Evolutionary conservation across 2,113 vertebrate species (phyloP).

Genomic region (Redunca redunca): DNA sequence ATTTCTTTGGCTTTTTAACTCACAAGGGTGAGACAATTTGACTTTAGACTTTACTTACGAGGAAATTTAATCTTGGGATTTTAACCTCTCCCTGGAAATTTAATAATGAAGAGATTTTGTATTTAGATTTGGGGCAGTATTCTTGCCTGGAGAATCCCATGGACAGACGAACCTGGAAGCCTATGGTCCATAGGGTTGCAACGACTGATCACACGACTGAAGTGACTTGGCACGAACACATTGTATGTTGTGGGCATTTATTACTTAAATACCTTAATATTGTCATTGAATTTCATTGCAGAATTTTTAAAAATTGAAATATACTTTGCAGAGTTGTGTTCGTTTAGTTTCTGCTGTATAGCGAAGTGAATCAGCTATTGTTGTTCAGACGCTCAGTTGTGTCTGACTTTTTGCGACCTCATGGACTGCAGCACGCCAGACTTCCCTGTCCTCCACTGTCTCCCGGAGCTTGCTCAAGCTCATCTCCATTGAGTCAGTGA

Average conservation of each 20-base stretch:
- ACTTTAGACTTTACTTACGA: neutral
- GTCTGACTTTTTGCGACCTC: neutral
- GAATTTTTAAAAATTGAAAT: neutral
- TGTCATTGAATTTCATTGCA: neutral
- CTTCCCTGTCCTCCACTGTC: neutral
- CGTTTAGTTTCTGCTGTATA: neutral
- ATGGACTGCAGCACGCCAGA: neutral
- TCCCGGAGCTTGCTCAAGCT: neutral
- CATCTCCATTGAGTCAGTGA: neutral
- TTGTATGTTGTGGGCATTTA: neutral
- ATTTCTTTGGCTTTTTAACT: conserved; percentile 2
- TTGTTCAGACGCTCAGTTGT: neutral
- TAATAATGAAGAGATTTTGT: conserved; percentile 12
- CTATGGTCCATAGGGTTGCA: neutral
- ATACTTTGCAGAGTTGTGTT: neutral
- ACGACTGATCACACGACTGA: neutral
- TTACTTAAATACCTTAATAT: neutral
- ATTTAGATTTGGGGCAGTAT: neutral
- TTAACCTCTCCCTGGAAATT: conserved; percentile 21
- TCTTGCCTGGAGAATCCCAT: neutral
- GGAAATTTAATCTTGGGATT: neutral
- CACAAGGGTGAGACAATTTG: neutral
- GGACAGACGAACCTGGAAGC: neutral
- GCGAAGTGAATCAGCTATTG: neutral
- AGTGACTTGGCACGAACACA: neutral